Conservation (phyloP, 2,797 vertebrate species). For the Monodelphis domestica region DNA sequence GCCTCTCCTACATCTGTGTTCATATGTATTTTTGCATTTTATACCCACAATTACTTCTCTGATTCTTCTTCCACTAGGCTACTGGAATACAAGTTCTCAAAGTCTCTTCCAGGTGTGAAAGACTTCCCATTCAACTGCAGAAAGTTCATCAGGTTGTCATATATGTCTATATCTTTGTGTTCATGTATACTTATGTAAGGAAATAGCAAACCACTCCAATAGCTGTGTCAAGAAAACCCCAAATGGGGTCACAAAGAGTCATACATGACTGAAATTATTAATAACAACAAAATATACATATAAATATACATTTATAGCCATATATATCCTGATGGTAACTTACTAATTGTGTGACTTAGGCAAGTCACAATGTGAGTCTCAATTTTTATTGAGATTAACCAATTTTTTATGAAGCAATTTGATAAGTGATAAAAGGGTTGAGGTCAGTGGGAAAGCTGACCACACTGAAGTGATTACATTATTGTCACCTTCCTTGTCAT, state of each 20-base stretch:
- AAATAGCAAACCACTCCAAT: no score
- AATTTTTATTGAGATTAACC: background rate
- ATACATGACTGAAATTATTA: no score
- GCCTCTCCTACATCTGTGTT: background rate
- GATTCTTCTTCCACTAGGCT: background rate
- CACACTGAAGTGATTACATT: no score
- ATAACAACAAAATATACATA: no score
- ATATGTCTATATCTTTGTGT: background rate
- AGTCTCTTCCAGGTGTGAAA: background rate
- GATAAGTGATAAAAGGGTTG: background rate
- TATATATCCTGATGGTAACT: background rate
- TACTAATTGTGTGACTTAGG: background rate
- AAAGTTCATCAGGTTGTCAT: background rate
- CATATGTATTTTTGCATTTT: no score
- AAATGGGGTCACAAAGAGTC: no score
- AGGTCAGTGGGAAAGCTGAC: background rate
- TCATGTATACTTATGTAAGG: background rate
- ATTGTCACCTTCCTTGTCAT: background rate
- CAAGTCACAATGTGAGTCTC: background rate
- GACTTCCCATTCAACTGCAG: background rate
- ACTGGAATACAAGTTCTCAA: background rate
- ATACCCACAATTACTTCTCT: background rate
- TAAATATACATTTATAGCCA: background rate
- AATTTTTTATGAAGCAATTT: background rate
- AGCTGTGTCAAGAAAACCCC: no score